Evolutionary conservation across 2,113 vertebrate genomes (phyloP).

Genomic region (Poeciliopsis turrubarensis): DNA sequence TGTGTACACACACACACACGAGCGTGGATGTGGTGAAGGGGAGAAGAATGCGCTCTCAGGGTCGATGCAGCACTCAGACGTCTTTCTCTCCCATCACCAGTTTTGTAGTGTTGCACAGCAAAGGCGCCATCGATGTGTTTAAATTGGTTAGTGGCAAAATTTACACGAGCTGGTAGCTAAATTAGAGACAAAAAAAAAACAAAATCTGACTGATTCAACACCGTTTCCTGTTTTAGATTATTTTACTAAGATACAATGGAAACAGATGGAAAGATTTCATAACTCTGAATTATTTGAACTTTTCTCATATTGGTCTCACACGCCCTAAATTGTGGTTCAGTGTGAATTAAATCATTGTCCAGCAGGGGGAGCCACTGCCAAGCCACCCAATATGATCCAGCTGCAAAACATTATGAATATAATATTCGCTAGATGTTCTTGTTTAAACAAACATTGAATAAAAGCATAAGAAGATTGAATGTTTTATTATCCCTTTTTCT

Average conservation of each 20-base stretch:
- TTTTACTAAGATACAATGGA: background rate
- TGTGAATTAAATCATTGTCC: background rate
- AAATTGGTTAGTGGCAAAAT: background rate
- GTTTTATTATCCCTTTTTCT: too few species aligned
- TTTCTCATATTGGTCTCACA: background rate
- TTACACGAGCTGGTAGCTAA: background rate
- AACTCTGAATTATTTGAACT: background rate
- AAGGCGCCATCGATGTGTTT: background rate
- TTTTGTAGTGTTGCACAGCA: background rate
- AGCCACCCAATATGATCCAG: background rate
- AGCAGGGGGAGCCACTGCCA: background rate
- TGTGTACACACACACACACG: background rate
- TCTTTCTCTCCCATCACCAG: background rate
- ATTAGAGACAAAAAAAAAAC: background rate
- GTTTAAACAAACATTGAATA: background rate
- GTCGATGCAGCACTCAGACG: conserved; percentile 17
- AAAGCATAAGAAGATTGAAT: too few species aligned
- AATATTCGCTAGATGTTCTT: background rate
- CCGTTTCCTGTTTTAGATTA: background rate
- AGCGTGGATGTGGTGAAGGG: conserved; percentile 14
- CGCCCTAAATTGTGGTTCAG: background rate
- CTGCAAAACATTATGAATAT: background rate
- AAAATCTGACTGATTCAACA: background rate
- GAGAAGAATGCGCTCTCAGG: background rate
- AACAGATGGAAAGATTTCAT: background rate